Evolutionary conservation across 1,140 invertebrate species (phyloP).

Genomic region (Oedothorax gibbosus): DNA sequence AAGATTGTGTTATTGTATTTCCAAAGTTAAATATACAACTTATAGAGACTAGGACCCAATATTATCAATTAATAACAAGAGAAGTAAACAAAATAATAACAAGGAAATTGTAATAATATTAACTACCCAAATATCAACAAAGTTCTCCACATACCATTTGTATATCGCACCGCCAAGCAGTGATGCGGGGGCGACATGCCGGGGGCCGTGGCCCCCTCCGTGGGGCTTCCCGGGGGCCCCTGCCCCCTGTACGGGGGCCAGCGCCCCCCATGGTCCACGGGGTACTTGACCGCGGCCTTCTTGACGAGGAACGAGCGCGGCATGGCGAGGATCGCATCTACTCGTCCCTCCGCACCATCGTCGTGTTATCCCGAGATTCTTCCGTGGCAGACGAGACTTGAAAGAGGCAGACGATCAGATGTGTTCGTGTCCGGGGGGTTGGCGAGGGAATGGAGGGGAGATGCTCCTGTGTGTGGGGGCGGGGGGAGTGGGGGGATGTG

Average conservation of each 20-base stretch:
- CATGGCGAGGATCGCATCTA: constrained; percentile 65
- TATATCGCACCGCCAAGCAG: constrained; percentile 52
- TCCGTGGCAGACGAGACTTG: no score
- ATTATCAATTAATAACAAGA: not conserved
- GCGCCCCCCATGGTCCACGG: constrained; percentile 61
- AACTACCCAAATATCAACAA: not conserved
- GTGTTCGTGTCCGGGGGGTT: constrained; percentile 5
- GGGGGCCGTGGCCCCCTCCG: constrained; percentile 63
- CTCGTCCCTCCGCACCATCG: not conserved
- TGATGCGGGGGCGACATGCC: constrained; percentile 42
- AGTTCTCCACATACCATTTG: constrained; percentile 52
- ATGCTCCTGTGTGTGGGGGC: not conserved
- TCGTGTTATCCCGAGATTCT: constrained; percentile 32
- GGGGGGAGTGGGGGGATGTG: not conserved
- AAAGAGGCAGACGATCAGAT: not conserved
- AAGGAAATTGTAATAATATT: no score
- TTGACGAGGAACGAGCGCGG: constrained; percentile 70
- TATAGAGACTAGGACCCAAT: no score
- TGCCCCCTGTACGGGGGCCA: constrained; percentile 60
- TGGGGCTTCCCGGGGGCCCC: constrained; percentile 62
- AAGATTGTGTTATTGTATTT: no score
- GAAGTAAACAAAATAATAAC: not conserved
- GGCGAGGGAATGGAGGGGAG: constrained; percentile 14
- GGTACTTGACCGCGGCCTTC: constrained; percentile 64
- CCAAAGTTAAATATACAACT: no score